A percentile compares a stretch with the other conserved stretches of the same genome.
Conservation (phyloP, 2,113 vertebrate species). For the Stercorarius parasiticus region DNA sequence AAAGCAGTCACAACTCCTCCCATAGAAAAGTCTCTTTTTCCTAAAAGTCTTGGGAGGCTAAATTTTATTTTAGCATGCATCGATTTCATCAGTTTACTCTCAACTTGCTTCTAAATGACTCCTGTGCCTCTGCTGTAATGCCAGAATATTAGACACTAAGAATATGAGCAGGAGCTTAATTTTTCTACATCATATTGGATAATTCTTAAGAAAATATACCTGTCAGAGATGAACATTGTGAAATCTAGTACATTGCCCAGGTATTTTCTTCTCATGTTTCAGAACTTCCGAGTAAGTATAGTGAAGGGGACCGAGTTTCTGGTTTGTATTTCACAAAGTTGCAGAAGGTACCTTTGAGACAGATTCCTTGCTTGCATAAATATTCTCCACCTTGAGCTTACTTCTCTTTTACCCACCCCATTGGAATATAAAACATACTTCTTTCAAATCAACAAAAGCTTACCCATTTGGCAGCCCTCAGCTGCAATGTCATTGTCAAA, state of each 20-base stretch:
- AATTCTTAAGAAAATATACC: conserved; percentile 13
- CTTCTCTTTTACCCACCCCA: conserved; percentile 12
- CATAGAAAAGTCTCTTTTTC: not conserved
- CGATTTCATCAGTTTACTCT: not conserved
- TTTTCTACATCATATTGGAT: not conserved
- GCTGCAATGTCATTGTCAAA: conserved; percentile 64
- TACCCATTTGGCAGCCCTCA: conserved; percentile 49
- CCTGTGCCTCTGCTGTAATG: not conserved
- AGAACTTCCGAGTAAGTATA: not conserved
- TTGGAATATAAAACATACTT: conserved; percentile 47
- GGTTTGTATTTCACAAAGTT: conserved; percentile 14
- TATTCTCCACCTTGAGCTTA: conserved; percentile 26
- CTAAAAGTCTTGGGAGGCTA: not conserved
- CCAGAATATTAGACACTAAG: not conserved
- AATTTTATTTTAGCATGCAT: not conserved
- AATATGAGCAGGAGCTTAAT: not conserved
- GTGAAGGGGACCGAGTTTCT: not conserved
- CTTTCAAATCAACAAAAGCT: conserved; percentile 44
- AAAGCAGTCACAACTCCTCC: not conserved
- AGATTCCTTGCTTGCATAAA: conserved; percentile 32
- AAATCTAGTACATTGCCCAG: not conserved
- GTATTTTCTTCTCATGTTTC: not conserved
- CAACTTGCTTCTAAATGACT: not conserved
- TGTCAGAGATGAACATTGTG: not conserved
- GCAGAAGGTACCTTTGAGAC: conserved; percentile 7